Evolutionary conservation across 2,797 vertebrate genomes (phyloP), one percentile per base, ranked within the genome.

Genomic region (Botia kubotai): DNA sequence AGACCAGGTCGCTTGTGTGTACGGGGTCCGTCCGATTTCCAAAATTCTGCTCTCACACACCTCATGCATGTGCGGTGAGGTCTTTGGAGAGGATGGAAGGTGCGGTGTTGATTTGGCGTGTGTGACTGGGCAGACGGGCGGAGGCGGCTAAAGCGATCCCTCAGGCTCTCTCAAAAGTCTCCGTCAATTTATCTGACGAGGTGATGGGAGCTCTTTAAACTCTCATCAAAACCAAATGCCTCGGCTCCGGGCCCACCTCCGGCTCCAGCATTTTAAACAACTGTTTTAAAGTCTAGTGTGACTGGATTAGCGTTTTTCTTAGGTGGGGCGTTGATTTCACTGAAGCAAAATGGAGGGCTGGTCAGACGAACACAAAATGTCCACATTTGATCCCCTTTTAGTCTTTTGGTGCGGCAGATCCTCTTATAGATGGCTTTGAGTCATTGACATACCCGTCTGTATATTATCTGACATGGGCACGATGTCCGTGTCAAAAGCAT

Each of bases 21-120:
- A 80, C 80, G 43, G 46, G 72, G 82, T 80, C 74, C 87, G 88
- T 89, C 89, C 72, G 83, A 73, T 91, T 90, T 88, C 86, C 85
- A 87, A 87, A 26, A 89, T 91, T 87, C 83, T 68, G 79, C 82
- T 87, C 80, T 87, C 86, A 65, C 69, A 81, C 81, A 65, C 6
- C 68, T 66, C 74, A 79, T 86, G 58, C 77, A 83, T 84, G 87
- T 88, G 85, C 86, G 90, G 89, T 84, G 82, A 87, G 75, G 85
- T 75, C 85, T 87, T 87, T 81, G 86, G 84, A 86, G 60, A 84
- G 79, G 84, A 85, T 77, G 83, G 82, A 84, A 80, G 23, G 62
- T 39, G 10, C 65, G 21, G 58, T 75, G 73, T 43, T 79, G 63
- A 84, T 68, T 55, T 83, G 65, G 48, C 60, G 39, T 70, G 65